phyloP scores from a whole-genome alignment of 2,888 invertebrate species.

The Eristalis tenax region DNA sequence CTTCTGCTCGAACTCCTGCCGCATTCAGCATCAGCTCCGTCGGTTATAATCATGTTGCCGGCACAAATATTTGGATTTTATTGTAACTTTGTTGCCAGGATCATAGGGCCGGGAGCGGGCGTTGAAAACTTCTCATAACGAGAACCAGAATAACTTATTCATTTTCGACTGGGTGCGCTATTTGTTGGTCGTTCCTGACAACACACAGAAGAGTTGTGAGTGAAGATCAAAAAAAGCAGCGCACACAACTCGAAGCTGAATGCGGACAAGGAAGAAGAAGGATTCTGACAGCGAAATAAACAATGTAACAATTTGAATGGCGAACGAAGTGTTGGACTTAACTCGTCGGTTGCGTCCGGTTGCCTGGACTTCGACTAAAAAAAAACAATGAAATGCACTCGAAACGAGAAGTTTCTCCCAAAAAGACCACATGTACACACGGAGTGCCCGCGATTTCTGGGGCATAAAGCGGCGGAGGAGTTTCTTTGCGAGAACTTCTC shows the following conservation, averaged over 20 bases:
- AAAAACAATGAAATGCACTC: conserved; percentile 5
- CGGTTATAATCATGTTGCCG: conserved; percentile 40
- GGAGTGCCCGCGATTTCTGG: not conserved
- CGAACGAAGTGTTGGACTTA: conserved; percentile 13
- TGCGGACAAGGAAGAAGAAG: conserved; percentile 1
- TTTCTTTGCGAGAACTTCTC: not conserved
- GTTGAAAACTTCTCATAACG: conserved; percentile 26
- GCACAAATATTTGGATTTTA: conserved; percentile 22
- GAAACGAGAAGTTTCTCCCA: not conserved
- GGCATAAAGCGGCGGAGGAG: not conserved
- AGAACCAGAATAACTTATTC: conserved; percentile 45
- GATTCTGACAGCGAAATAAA: conserved; percentile 48
- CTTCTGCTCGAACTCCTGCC: not conserved
- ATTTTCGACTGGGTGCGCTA: not conserved
- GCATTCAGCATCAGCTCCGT: conserved; percentile 22
- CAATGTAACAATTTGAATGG: conserved; percentile 35
- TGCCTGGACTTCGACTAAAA: conserved; percentile 11
- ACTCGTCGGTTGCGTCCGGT: not conserved
- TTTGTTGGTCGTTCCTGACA: conserved; percentile 4
- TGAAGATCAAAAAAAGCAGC: not conserved
- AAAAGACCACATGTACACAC: not conserved
- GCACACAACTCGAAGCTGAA: not conserved
- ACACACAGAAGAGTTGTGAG: not conserved
- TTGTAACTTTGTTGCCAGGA: conserved; percentile 28
- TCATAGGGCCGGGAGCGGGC: not conserved